Percentiles rank a stretch among this genome's conserved stretches.
Conservation (phyloP, 2,888 invertebrate species). For the Eurytoma adleriae region DNA sequence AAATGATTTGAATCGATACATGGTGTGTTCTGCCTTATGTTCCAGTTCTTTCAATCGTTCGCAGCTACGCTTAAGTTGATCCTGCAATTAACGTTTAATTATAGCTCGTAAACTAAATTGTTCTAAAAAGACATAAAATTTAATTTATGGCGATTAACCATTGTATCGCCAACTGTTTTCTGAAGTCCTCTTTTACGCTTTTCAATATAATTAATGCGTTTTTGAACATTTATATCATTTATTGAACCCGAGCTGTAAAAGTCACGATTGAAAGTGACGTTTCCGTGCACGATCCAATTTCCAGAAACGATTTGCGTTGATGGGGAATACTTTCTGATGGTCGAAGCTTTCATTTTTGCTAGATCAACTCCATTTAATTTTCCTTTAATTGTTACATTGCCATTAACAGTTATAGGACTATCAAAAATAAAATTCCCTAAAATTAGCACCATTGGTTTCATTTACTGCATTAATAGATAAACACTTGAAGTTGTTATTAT, state of each 20-base stretch:
- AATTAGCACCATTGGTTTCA: conserved; percentile 3
- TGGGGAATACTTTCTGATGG: conserved; percentile 56
- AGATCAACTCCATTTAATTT: conserved; percentile 62
- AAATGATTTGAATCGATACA: conserved; percentile 77
- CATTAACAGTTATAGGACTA: conserved; percentile 59
- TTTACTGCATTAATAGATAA: neutral
- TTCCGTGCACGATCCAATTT: conserved; percentile 76
- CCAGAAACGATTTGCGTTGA: conserved; percentile 75
- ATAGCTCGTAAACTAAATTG: neutral
- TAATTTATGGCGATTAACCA: conserved; percentile 22
- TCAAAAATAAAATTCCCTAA: conserved; percentile 65
- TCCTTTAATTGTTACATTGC: conserved; percentile 58
- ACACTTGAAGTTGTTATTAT: neutral
- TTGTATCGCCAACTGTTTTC: conserved; percentile 3
- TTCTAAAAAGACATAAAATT: neutral
- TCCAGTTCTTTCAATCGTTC: conserved; percentile 13
- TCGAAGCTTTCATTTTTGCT: conserved; percentile 61
- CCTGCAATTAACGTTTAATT: conserved; percentile 32
- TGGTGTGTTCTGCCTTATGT: conserved; percentile 69
- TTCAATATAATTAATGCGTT: conserved; percentile 11
- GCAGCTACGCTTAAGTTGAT: conserved; percentile 11
- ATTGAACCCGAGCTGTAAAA: conserved; percentile 29
- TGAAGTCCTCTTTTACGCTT: neutral
- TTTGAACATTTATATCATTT: conserved; percentile 16
- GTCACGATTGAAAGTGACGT: conserved; percentile 63